Evolutionary conservation across 35 echinoderm and acorn worm species (phyloP).

Genomic region (Ptychodera flava): DNA sequence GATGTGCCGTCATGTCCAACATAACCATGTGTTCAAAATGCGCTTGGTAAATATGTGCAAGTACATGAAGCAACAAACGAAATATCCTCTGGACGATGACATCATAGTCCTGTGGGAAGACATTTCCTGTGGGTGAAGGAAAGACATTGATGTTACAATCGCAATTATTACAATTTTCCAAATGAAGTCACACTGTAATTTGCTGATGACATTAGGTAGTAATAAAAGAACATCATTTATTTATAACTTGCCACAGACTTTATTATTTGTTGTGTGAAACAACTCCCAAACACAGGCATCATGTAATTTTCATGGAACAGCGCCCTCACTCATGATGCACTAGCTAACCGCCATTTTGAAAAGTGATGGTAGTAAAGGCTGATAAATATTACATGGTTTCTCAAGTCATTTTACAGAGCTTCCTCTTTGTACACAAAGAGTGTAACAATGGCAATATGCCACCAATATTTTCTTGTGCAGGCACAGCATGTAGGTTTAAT

Average conservation of each 20-base stretch:
- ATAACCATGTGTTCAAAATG: constrained; percentile 63
- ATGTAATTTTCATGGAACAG: too few species aligned
- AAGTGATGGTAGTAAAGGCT: too few species aligned
- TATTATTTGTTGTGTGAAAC: neutral
- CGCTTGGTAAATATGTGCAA: constrained; percentile 91
- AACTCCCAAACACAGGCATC: neutral
- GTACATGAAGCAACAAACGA: constrained; percentile 76
- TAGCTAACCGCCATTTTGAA: too few species aligned
- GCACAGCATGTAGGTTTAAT: too few species aligned
- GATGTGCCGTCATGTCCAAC: constrained; percentile 66
- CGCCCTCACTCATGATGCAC: too few species aligned
- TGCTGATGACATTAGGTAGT: neutral
- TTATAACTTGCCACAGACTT: neutral
- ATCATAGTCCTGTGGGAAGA: constrained; percentile 85
- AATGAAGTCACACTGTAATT: neutral
- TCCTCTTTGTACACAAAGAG: neutral
- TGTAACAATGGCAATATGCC: too few species aligned
- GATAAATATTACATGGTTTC: too few species aligned
- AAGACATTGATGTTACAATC: neutral
- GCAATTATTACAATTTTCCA: neutral
- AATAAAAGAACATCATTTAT: neutral
- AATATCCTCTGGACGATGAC: constrained; percentile 61
- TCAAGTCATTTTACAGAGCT: neutral
- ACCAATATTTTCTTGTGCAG: too few species aligned
- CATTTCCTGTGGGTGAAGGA: constrained; percentile 44